phyloP scores from a whole-genome alignment of 2,888 invertebrate genomes.

The Monopis laevigella region DNA sequence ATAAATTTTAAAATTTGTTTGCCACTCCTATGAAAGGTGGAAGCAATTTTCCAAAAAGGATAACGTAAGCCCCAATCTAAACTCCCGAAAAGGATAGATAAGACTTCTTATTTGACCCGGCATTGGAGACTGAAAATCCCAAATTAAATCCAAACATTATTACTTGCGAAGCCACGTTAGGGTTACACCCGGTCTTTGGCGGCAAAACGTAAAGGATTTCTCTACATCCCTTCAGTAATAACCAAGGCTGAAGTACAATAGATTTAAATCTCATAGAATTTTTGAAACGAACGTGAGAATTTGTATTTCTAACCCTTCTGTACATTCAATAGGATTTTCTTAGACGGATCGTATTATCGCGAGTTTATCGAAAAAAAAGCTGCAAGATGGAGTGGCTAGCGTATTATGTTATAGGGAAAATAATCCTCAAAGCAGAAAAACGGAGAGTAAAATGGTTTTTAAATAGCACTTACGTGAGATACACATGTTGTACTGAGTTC shows the following conservation, averaged over 20 bases:
- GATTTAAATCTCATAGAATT: conserved; percentile 38
- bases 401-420: conserved; percentile 20
- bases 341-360: conserved; percentile 31
- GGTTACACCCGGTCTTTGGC: conserved; percentile 5
- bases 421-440: conserved; percentile 1
- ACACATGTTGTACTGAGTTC: no score
- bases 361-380: conserved; percentile 30
- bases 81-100: conserved; percentile 10
- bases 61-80: conserved; percentile 6
- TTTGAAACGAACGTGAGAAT: conserved; percentile 30
- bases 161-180: conserved; percentile 30
- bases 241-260: conserved; percentile 28
- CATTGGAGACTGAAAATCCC: conserved; percentile 17
- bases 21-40: neutral
- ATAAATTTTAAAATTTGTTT: no score
- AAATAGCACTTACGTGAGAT: no score
- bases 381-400: conserved; percentile 35
- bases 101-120: conserved; percentile 12
- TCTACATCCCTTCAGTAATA: conserved; percentile 21
- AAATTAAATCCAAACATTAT: conserved; percentile 45
- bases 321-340: conserved; percentile 36
- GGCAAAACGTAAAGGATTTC: conserved; percentile 27
- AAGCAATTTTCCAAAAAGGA: conserved; percentile 8
- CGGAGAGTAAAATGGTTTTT: no score
- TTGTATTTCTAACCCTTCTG: conserved; percentile 23